Evolutionary conservation across 2,888 invertebrate genomes (phyloP).

Genomic region (Chironomus tentans): DNA sequence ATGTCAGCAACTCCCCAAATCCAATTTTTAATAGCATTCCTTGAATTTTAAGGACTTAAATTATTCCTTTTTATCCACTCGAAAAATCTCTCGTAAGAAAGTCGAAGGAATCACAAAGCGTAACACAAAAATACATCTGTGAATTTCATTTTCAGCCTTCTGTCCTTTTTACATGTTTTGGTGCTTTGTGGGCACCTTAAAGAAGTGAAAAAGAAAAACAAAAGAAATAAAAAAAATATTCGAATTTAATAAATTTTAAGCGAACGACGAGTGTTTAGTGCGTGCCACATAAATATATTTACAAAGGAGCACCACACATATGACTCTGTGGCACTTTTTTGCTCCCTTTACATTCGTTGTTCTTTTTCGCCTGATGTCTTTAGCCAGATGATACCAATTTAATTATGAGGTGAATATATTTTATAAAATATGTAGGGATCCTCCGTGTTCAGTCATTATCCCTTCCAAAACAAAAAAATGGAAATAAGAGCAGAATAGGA

Average conservation of each 20-base stretch:
- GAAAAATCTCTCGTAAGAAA: too few relatives aligned
- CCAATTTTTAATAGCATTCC: too few relatives aligned
- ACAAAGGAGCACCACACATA: neutral
- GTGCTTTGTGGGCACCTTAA: neutral
- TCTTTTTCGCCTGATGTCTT: constrained; percentile 18
- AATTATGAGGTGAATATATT: neutral
- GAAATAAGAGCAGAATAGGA: neutral
- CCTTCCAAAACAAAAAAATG: neutral
- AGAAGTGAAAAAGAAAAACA: neutral
- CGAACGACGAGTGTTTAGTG: constrained; percentile 1
- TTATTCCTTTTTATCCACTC: too few relatives aligned
- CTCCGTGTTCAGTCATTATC: constrained; percentile 12
- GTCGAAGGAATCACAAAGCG: neutral
- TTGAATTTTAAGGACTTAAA: too few relatives aligned
- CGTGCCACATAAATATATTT: neutral
- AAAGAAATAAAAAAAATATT: neutral
- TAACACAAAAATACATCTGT: neutral
- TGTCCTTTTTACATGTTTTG: neutral
- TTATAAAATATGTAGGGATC: constrained; percentile 10
- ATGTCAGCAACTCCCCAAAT: too few relatives aligned
- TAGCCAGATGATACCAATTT: constrained; percentile 22
- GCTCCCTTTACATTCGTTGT: neutral
- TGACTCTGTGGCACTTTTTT: neutral
- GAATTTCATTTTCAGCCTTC: constrained; percentile 1
- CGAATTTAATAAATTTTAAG: neutral